phyloP scores from a whole-genome alignment of 2,797 vertebrate genomes.

The Huso huso region DNA sequence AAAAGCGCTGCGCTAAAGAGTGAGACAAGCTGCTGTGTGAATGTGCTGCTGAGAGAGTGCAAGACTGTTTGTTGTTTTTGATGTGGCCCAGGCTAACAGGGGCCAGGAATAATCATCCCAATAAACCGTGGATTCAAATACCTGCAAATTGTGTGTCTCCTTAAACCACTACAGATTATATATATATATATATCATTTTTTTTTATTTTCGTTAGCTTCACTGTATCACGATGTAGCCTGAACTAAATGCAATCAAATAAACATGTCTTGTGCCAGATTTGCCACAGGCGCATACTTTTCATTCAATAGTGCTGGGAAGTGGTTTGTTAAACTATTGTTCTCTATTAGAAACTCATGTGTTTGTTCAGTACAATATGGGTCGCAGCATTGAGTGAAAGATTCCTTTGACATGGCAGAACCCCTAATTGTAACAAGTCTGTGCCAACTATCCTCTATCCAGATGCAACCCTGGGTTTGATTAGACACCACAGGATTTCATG shows the following conservation, averaged over 20 bases:
- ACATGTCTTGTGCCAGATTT: conserved; percentile 52
- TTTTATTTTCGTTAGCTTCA: conserved; percentile 7
- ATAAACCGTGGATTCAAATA: too few relatives aligned
- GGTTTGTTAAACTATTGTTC: conserved; percentile 76
- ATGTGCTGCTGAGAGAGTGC: too few relatives aligned
- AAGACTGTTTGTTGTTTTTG: too few relatives aligned
- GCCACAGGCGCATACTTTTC: conserved; percentile 65
- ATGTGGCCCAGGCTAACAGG: too few relatives aligned
- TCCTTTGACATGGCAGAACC: conserved; percentile 70
- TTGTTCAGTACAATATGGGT: conserved; percentile 72
- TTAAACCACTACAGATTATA: too few relatives aligned
- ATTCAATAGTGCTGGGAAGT: conserved; percentile 69
- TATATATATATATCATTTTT: not conserved
- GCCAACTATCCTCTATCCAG: conserved; percentile 64
- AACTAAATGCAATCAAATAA: conserved; percentile 59
- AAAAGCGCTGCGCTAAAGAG: too few relatives aligned
- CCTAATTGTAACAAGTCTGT: conserved; percentile 59
- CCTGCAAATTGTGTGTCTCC: too few relatives aligned
- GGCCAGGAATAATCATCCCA: too few relatives aligned
- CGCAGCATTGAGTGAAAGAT: conserved; percentile 70
- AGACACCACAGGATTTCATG: conserved; percentile 61
- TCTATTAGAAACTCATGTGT: conserved; percentile 77
- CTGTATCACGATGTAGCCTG: conserved; percentile 40
- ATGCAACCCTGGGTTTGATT: conserved; percentile 60
- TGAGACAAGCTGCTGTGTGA: too few relatives aligned